Conservation (phyloP, 2,888 invertebrate species). For the Blastobasis adustella region DNA sequence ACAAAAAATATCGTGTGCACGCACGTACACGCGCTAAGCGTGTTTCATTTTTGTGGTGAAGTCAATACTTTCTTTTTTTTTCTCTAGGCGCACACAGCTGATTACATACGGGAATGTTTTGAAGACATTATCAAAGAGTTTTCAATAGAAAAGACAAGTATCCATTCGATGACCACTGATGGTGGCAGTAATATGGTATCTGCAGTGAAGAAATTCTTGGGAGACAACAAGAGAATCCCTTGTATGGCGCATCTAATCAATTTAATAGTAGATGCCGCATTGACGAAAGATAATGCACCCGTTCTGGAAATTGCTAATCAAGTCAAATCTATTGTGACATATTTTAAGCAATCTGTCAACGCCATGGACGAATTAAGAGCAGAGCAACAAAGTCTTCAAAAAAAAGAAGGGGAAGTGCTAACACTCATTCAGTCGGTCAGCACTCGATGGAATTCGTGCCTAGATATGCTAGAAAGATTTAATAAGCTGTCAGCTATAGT, state of each 20-base stretch:
- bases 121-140: constrained; percentile 2
- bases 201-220: constrained; percentile 23
- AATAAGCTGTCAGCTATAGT: constrained; percentile 12
- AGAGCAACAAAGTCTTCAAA: no score
- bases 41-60: not conserved
- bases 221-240: constrained; percentile 21
- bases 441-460: constrained; percentile 18
- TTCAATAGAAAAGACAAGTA: constrained; percentile 2
- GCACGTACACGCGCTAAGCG: no score
- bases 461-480: constrained; percentile 13
- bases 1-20: no score
- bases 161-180: constrained; percentile 22
- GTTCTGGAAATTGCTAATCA: no score
- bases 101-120: not conserved
- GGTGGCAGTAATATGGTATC: constrained; percentile 24
- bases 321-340: constrained; percentile 29
- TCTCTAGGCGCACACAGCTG: not conserved
- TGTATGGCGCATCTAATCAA: constrained; percentile 26
- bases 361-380: constrained; percentile 28
- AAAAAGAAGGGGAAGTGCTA: constrained; percentile 21
- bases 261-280: constrained; percentile 23
- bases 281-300: constrained; percentile 19
- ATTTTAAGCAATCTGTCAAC: no score
- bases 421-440: constrained; percentile 17
- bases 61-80: no score